phyloP scores from a whole-genome alignment of 1,140 invertebrate genomes.

The Penaeus japonicus region DNA sequence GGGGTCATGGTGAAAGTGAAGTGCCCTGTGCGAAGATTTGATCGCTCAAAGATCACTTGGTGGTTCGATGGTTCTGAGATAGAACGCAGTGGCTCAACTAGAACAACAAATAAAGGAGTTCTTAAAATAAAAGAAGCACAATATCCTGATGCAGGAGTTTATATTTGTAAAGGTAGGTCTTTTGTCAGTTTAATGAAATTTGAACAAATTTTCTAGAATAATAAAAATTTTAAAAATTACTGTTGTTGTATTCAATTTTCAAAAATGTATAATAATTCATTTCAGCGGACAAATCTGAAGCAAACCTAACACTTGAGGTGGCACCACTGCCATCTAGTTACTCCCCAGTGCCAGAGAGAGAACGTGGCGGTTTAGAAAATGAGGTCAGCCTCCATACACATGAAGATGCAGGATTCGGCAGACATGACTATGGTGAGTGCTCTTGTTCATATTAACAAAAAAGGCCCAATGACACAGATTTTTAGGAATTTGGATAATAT shows the following conservation, averaged over 20 bases:
- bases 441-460: background rate
- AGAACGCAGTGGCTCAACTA: constrained; percentile 77
- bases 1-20: constrained; percentile 89
- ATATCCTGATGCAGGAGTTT: constrained; percentile 79
- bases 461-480: no score
- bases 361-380: constrained; percentile 7
- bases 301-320: constrained; percentile 76
- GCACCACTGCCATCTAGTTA: constrained; percentile 79
- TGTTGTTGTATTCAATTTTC: background rate
- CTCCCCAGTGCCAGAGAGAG: constrained; percentile 67
- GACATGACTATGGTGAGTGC: background rate
- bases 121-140: constrained; percentile 81
- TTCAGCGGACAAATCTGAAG: constrained; percentile 75
- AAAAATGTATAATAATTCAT: background rate
- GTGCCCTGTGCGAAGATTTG: constrained; percentile 83
- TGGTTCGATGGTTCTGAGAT: constrained; percentile 62
- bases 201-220: background rate
- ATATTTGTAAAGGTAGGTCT: constrained; percentile 77
- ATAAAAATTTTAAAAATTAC: no score
- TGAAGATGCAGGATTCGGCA: background rate
- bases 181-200: background rate
- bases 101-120: constrained; percentile 86
- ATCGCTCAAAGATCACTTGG: constrained; percentile 65
- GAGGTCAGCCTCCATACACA: constrained; percentile 23
- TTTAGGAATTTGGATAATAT: no score